phyloP scores from a whole-genome alignment of 2,888 invertebrate species.

The Strigamia transsilvanica region DNA sequence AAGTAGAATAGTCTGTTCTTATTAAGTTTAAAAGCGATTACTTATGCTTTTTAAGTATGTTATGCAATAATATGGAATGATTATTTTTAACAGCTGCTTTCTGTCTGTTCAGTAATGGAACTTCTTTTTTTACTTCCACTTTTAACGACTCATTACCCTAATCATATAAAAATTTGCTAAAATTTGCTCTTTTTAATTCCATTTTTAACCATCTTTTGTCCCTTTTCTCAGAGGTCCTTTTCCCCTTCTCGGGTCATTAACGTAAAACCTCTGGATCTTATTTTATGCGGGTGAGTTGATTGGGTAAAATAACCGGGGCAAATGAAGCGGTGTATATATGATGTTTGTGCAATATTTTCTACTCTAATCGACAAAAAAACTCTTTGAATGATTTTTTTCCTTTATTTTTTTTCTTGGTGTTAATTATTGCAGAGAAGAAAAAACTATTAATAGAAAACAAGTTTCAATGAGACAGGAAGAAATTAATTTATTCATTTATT shows the following conservation, averaged over 20 bases:
- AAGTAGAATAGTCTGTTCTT: too few relatives aligned
- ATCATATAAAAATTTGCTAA: background rate
- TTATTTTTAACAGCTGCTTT: background rate
- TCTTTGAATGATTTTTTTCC: background rate
- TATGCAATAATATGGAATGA: background rate
- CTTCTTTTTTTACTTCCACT: background rate
- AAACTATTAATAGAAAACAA: background rate
- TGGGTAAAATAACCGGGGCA: background rate
- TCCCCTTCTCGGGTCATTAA: conserved; percentile 31
- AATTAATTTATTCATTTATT: background rate
- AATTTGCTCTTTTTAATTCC: background rate
- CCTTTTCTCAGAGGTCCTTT: conserved; percentile 16
- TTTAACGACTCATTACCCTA: conserved; percentile 17
- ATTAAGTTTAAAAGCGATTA: background rate
- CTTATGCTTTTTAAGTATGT: background rate
- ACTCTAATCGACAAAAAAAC: background rate
- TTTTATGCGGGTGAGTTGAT: conserved; percentile 1
- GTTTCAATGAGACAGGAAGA: background rate
- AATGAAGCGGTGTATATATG: background rate
- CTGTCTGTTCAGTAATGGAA: background rate
- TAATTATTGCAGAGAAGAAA: background rate
- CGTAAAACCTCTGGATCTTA: conserved; percentile 1
- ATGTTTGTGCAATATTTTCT: background rate
- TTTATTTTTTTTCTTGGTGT: background rate
- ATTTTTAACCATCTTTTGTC: background rate